These are phyloP conservation scores for Acheta domesticus DNA, from an alignment of 2,888 invertebrate species.

Conservation along the genomic window DNA sequence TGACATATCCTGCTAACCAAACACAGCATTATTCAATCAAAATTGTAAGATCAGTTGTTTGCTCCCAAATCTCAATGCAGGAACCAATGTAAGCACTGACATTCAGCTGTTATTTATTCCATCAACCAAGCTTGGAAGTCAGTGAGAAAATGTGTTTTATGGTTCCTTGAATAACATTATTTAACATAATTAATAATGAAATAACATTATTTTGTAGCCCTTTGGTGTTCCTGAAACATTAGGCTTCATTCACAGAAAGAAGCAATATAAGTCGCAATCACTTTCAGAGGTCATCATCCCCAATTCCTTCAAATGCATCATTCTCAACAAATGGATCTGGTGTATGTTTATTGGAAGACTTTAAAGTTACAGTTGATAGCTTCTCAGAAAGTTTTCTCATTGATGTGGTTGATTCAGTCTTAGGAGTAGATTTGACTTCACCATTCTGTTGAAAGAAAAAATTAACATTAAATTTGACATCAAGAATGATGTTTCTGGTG, in stretches of 20 bases:
- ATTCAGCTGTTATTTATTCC: too few species aligned
- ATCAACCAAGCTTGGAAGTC: too few species aligned
- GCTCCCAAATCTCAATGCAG: too few species aligned
- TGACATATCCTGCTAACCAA: neutral
- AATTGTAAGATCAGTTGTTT: too few species aligned
- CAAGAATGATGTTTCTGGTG: neutral
- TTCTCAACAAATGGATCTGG: constrained; percentile 66
- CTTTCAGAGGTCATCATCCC: constrained; percentile 75
- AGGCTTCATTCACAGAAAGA: too few species aligned
- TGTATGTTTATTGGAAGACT: constrained; percentile 39
- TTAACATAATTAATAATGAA: too few species aligned
- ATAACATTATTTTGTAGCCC: too few species aligned
- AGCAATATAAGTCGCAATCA: neutral
- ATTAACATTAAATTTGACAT: constrained; percentile 24
- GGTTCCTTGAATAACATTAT: too few species aligned
- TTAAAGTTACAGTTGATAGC: constrained; percentile 49
- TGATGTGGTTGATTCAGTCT: constrained; percentile 65
- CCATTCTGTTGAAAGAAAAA: constrained; percentile 53
- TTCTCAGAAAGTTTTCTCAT: constrained; percentile 71
- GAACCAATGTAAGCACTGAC: too few species aligned
- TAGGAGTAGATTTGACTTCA: constrained; percentile 53
- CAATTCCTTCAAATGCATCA: constrained; percentile 91
- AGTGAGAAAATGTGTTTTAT: too few species aligned
- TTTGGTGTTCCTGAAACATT: too few species aligned
- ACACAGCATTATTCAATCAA: neutral